phyloP scores from a whole-genome alignment of 2,113 vertebrate genomes.

The Bungarus multicinctus region DNA sequence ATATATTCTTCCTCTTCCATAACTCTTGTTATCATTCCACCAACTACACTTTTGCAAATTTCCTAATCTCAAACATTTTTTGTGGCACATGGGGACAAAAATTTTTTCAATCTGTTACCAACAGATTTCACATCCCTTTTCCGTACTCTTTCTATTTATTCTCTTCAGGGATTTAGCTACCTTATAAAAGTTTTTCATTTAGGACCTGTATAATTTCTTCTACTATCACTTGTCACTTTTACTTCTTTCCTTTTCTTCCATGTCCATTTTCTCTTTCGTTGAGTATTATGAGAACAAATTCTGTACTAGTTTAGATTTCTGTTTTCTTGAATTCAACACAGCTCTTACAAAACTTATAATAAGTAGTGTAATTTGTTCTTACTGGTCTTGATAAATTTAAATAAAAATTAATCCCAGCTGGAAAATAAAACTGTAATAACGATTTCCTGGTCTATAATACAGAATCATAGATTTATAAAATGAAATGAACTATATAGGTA shows the following conservation, averaged over 20 bases:
- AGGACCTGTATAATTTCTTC: background rate
- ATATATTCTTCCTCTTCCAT: background rate
- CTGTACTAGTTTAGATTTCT: background rate
- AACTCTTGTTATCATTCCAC: background rate
- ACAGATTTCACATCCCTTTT: background rate
- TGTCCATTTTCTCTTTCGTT: background rate
- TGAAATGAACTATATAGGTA: background rate
- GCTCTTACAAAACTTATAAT: background rate
- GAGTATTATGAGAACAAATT: background rate
- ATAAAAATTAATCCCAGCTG: background rate
- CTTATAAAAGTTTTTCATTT: background rate
- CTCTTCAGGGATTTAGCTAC: background rate
- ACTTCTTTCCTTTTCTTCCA: background rate
- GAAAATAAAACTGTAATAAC: background rate
- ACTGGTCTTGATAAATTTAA: background rate
- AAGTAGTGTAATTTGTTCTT: background rate
- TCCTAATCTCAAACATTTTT: background rate
- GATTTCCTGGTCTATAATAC: background rate
- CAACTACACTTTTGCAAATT: background rate
- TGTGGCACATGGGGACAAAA: background rate
- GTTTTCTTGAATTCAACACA: background rate
- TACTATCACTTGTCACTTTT: background rate
- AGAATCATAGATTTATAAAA: background rate
- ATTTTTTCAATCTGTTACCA: background rate
- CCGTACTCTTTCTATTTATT: background rate